Conservation (phyloP, 2,888 invertebrate genomes). For the Nomada hirtipes region DNA sequence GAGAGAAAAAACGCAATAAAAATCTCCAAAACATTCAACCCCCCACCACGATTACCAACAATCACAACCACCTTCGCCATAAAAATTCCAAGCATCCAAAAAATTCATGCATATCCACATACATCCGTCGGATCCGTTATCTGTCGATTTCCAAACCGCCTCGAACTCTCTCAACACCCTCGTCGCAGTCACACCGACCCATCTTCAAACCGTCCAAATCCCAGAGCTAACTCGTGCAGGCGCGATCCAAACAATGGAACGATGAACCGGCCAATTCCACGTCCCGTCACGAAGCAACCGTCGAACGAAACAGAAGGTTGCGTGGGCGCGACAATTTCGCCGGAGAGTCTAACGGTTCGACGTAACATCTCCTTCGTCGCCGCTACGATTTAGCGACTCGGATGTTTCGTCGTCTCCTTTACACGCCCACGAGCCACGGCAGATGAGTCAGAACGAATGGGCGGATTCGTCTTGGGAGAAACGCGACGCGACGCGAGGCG, state of each 20-base stretch:
- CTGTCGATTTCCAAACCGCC: too few species aligned
- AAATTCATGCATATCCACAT: too few species aligned
- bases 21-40: too few species aligned
- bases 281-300: slow-evolving; percentile 21
- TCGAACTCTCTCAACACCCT: too few species aligned
- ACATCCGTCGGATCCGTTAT: background rate
- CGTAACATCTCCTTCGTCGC: slow-evolving; percentile 62
- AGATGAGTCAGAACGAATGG: slow-evolving; percentile 69
- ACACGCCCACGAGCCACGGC: slow-evolving; percentile 56
- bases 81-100: too few species aligned
- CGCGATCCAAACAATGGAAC: slow-evolving; percentile 25
- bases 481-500: slow-evolving; percentile 24
- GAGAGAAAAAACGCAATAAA: too few species aligned
- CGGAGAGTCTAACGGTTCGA: slow-evolving; percentile 48
- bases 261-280: slow-evolving; percentile 26
- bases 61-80: too few species aligned
- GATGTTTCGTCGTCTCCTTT: slow-evolving; percentile 67
- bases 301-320: slow-evolving; percentile 49
- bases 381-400: slow-evolving; percentile 59
- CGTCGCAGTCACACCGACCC: background rate
- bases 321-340: slow-evolving; percentile 60
- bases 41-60: too few species aligned
- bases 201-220: slow-evolving; percentile 1
- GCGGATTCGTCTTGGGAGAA: slow-evolving; percentile 45
- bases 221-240: background rate